Conservation (phyloP, 1,140 invertebrate genomes). For the Agrypnia vestita region DNA sequence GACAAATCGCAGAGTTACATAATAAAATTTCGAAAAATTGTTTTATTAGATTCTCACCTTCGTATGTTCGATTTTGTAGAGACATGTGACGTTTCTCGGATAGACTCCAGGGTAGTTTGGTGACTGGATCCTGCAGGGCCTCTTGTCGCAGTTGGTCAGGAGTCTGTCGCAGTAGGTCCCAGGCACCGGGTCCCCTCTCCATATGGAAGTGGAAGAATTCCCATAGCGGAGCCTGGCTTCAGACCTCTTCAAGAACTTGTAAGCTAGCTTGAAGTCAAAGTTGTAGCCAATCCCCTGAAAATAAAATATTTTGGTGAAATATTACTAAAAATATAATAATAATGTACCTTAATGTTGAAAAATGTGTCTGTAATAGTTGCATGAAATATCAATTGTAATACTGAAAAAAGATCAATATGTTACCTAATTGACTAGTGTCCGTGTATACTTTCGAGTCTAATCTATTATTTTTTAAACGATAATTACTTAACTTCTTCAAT, state of each 20-base stretch:
- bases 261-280: conserved; percentile 88
- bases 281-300: conserved; percentile 82
- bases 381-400: too few relatives aligned
- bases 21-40: too few relatives aligned
- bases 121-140: conserved; percentile 83
- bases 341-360: too few relatives aligned
- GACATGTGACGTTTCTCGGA: conserved; percentile 88
- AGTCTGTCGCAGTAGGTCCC: conserved; percentile 86
- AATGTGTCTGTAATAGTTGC: too few relatives aligned
- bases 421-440: too few relatives aligned
- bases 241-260: conserved; percentile 84
- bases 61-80: conserved; percentile 82
- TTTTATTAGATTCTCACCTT: conserved; percentile 63
- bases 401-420: too few relatives aligned
- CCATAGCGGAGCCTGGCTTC: conserved; percentile 85
- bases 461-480: too few relatives aligned
- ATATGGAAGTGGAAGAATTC: conserved; percentile 80
- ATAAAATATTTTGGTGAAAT: too few relatives aligned
- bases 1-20: too few relatives aligned
- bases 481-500: too few relatives aligned
- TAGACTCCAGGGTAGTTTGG: conserved; percentile 91
- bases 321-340: too few relatives aligned
- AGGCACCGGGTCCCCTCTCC: conserved; percentile 80
- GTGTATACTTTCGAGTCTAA: too few relatives aligned
- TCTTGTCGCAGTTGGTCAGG: conserved; percentile 79